Evolutionary conservation across 1,140 invertebrate species (phyloP), one percentile per base, ranked within the genome.

Genomic region (Ptiloglossa arizonensis): DNA sequence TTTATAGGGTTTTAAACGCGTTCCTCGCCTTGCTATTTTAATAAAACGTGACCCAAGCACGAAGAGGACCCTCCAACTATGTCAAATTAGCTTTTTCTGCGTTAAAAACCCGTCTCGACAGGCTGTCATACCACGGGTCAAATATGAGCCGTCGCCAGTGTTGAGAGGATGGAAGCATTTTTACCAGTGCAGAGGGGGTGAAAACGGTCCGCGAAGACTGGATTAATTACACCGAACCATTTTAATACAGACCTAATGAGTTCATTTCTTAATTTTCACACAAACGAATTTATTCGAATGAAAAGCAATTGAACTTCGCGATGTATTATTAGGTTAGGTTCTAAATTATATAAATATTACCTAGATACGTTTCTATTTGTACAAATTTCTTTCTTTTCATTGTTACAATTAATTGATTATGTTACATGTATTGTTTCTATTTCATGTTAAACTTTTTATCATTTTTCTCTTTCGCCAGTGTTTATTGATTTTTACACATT

Each of bases 61-160:
- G 15, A n/a, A 46, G 72, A 46, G 27, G 9, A 48, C 38, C 66
- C 22, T 59, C 41, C 57, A 56, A 76, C 64, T 76, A 76, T 76
- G 66, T 76, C 73, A 69, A 59, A 76, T 76, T 76, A 76, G 64
- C 73, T 76, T 59, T 69, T 76, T 69, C 73, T 60, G 19, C 54
- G 66, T 69, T 69, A 69, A 76, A 76, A 76, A 76, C 29, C 54
- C 41, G 73, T 68, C 73, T 75, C 52, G 63, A 68, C 73, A 68
- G 68, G 73, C 73, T 75, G 73, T 76, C 66, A 76, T 38, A 46
- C 22, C 44, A 35, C n/a, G 66, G 54, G 54, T 76, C 73, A 60
- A 75, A 76, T 76, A 67, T 76, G 64, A 76, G 54, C 54, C 44
- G 66, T 35, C 35, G 66, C 35, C 29, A 13, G 17, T 29, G 38